These are phyloP conservation scores for Callaeas wilsoni DNA, from an alignment of 2,113 vertebrate genomes.

Conservation along the genomic window DNA sequence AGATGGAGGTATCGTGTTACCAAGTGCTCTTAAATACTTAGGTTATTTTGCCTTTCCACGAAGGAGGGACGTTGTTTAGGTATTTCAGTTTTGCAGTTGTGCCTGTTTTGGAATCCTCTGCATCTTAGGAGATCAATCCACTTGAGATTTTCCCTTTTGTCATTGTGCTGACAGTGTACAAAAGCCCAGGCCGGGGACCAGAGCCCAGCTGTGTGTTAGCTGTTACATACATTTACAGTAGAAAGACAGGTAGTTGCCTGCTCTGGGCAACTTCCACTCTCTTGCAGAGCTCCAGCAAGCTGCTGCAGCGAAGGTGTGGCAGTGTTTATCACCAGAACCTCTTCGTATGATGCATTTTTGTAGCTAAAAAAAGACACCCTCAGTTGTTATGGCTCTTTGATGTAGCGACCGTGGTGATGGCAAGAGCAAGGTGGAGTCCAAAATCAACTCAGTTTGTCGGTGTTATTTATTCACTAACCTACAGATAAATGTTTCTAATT, in stretches of 20 bases:
- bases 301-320: not conserved
- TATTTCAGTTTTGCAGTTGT: not conserved
- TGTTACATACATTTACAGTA: not conserved
- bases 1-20: not conserved
- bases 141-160: not conserved
- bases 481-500: not conserved
- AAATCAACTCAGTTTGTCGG: not conserved
- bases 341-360: not conserved
- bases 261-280: not conserved
- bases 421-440: not conserved
- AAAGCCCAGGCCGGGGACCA: not conserved
- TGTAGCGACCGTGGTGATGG: accelerated
- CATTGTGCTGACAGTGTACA: not conserved
- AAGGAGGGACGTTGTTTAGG: not conserved
- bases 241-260: not conserved
- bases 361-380: not conserved
- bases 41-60: not conserved
- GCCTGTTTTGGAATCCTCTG: not conserved
- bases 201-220: not conserved
- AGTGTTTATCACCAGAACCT: not conserved
- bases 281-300: not conserved
- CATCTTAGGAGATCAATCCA: not conserved
- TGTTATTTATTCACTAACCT: not conserved
- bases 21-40: not conserved
- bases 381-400: not conserved